Evolutionary conservation across 2,113 vertebrate genomes (phyloP).

Genomic region (Manacus vitellinus): DNA sequence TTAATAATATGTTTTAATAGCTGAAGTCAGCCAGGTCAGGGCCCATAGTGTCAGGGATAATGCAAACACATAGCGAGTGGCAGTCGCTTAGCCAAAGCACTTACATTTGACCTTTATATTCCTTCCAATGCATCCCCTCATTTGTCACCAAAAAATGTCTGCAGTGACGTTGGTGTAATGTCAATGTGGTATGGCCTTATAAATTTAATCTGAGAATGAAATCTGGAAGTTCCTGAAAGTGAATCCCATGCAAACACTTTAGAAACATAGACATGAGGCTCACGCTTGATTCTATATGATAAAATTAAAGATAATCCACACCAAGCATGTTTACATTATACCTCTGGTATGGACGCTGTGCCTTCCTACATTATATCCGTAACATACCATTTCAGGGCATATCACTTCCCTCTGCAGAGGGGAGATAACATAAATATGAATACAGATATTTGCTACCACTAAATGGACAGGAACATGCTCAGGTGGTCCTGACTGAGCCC

Average conservation of each 20-base stretch:
- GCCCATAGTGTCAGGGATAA: background rate
- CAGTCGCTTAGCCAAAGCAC: background rate
- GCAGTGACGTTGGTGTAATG: background rate
- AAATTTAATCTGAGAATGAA: background rate
- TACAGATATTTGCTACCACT: background rate
- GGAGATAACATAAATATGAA: background rate
- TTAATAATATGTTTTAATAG: background rate
- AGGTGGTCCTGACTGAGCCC: background rate
- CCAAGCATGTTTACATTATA: fast-evolving
- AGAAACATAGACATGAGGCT: background rate
- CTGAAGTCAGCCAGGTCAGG: background rate
- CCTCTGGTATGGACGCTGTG: no score
- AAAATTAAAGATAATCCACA: background rate
- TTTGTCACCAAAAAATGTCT: background rate
- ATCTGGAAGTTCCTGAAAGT: background rate
- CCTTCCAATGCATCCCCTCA: background rate
- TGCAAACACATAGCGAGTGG: background rate
- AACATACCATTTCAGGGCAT: background rate
- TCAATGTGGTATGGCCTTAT: background rate
- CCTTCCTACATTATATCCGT: background rate
- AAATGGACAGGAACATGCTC: background rate
- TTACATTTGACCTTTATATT: background rate
- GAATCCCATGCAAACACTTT: background rate
- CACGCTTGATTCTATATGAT: background rate
- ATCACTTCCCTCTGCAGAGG: background rate